A percentile compares a stretch with the other conserved stretches of the same genome.
phyloP scores from a whole-genome alignment of 2,113 vertebrate species.

The Antechinus flavipes region DNA sequence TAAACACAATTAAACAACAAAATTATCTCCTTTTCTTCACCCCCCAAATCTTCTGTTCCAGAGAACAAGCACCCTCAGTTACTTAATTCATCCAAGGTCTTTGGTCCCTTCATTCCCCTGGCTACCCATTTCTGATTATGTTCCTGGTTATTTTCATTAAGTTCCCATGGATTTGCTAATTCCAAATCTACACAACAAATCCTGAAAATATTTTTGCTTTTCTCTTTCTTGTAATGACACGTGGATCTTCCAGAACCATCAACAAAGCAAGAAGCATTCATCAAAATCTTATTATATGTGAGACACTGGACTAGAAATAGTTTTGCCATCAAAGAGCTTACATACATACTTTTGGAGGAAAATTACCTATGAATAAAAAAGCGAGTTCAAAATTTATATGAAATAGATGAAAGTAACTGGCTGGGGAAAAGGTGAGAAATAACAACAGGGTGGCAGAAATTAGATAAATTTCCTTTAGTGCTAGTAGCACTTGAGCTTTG shows the following conservation, averaged over 20 bases:
- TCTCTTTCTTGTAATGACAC: conserved; percentile 46
- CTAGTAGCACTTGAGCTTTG: neutral
- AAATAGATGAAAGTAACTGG: neutral
- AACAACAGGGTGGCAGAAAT: neutral
- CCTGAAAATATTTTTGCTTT: conserved; percentile 55
- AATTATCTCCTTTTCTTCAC: neutral
- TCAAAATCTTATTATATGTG: neutral
- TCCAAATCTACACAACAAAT: neutral
- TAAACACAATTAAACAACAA: neutral
- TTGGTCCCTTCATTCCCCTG: neutral
- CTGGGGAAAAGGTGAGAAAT: neutral
- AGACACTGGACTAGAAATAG: neutral
- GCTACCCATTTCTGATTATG: neutral
- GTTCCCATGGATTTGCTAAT: conserved; percentile 36
- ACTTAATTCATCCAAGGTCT: neutral
- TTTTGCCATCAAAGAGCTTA: neutral
- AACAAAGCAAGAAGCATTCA: neutral
- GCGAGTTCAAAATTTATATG: neutral
- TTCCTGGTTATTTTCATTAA: neutral
- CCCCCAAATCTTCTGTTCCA: neutral
- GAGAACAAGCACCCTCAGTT: neutral
- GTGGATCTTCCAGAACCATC: conserved; percentile 49
- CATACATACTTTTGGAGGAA: neutral
- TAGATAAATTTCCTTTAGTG: neutral
- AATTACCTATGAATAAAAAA: neutral